These are phyloP conservation scores for Leucophenga maculata DNA, from an alignment of 2,888 invertebrate species.

Conservation along the genomic window DNA sequence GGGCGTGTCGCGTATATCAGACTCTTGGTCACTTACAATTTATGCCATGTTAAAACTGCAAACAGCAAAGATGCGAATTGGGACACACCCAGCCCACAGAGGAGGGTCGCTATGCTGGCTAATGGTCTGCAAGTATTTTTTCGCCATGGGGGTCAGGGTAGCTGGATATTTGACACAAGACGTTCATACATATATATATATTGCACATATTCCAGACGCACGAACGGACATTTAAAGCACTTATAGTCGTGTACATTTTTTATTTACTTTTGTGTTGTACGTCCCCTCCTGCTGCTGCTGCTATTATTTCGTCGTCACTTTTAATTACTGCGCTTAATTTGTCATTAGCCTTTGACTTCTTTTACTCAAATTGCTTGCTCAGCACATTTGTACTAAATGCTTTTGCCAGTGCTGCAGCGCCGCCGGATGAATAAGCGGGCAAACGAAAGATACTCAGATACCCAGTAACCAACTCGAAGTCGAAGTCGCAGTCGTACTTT, in stretches of 20 bases:
- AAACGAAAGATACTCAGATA: neutral
- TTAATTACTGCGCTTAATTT: conserved; percentile 62
- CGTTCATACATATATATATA: too few relatives aligned
- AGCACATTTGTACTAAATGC: conserved; percentile 2
- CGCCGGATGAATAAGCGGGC: neutral
- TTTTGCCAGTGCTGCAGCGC: neutral
- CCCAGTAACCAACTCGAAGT: neutral
- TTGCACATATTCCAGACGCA: conserved; percentile 20
- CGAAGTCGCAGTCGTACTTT: neutral
- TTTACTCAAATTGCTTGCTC: conserved; percentile 4
- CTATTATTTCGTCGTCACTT: conserved; percentile 24
- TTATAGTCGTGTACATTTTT: neutral
- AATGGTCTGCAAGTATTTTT: neutral
- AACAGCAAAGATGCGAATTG: conserved; percentile 31
- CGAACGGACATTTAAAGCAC: conserved; percentile 5
- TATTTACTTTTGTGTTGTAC: neutral
- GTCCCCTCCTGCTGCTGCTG: conserved; percentile 26
- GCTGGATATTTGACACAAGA: neutral
- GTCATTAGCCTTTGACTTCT: conserved; percentile 59
- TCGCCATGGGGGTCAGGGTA: too few relatives aligned
- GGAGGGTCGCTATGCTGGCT: neutral
- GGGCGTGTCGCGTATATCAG: neutral
- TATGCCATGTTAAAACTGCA: conserved; percentile 58
- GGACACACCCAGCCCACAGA: neutral
- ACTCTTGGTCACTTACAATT: too few relatives aligned